phyloP scores from a whole-genome alignment of 2,113 vertebrate species.

The Hipposideros armiger region DNA sequence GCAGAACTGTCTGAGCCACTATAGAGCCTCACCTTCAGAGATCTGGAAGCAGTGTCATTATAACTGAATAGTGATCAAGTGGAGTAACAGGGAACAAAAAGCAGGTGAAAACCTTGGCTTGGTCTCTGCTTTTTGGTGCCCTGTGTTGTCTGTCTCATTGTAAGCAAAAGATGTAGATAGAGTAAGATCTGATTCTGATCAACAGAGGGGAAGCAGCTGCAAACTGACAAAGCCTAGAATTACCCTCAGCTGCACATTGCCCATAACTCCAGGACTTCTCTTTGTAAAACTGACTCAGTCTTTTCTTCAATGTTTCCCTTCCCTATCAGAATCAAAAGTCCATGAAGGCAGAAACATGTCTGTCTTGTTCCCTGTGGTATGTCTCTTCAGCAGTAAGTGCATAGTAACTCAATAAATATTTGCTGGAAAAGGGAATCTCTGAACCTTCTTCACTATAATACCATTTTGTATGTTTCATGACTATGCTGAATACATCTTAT shows the following conservation, averaged over 20 bases:
- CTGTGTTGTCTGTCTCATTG: not conserved
- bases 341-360: not conserved
- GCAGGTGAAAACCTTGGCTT: not conserved
- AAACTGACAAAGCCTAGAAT: not conserved
- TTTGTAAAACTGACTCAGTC: not conserved
- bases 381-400: not conserved
- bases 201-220: not conserved
- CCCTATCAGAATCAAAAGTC: not conserved
- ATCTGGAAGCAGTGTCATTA: not conserved
- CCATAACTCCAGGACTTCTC: not conserved
- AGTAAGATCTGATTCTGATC: not conserved
- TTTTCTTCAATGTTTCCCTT: not conserved
- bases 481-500: not conserved
- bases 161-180: not conserved
- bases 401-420: not conserved
- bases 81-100: not conserved
- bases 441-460: not conserved
- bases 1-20: not conserved
- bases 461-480: not conserved
- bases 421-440: not conserved
- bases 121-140: not conserved
- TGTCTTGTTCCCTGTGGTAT: not conserved
- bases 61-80: not conserved
- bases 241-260: not conserved
- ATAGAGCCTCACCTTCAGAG: not conserved